phyloP scores from a whole-genome alignment of 2,797 vertebrate species.

The Emys orbicularis region DNA sequence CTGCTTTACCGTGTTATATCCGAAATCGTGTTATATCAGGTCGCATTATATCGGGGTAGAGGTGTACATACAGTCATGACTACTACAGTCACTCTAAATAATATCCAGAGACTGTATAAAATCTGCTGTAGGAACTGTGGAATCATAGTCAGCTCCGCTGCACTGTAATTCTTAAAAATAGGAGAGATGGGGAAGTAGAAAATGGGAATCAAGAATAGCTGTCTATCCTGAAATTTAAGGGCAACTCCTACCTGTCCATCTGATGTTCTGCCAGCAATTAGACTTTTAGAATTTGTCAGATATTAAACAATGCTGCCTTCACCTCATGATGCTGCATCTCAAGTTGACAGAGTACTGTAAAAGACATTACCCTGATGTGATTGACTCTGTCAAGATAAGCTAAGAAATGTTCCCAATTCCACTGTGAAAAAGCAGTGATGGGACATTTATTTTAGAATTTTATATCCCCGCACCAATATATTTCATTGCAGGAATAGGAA shows the following conservation, averaged over 20 bases:
- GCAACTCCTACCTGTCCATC: slow-evolving; percentile 1
- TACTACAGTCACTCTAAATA: slow-evolving; percentile 50
- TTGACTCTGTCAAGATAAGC: background rate
- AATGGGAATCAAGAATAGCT: slow-evolving; percentile 16
- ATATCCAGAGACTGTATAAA: background rate
- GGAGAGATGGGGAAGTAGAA: slow-evolving; percentile 27
- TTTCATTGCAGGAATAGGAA: background rate
- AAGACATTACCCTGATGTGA: background rate
- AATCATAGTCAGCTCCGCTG: background rate
- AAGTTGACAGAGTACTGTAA: background rate
- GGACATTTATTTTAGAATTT: background rate
- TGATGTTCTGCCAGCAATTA: background rate
- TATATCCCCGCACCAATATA: background rate
- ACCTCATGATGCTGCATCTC: background rate
- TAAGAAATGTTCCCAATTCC: slow-evolving; percentile 10
- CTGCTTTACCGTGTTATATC: too few relatives aligned
- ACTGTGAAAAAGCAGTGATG: background rate
- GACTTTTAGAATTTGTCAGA: slow-evolving; percentile 29
- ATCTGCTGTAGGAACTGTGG: slow-evolving; percentile 3
- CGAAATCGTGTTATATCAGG: too few relatives aligned
- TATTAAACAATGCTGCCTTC: slow-evolving; percentile 17
- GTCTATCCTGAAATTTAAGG: slow-evolving; percentile 30
- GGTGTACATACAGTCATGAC: slow-evolving; percentile 16
- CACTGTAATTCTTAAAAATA: background rate
- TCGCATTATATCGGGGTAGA: too few relatives aligned